phyloP scores from a whole-genome alignment of 2,113 vertebrate species.

The Oryctolagus cuniculus region mOryCun1.1 NC_091443.1:2081001-2081500 shows the following conservation, averaged over 20 bases:
- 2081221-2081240: background rate
- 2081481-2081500: background rate
- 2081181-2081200: too few relatives aligned
- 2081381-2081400: background rate
- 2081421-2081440: background rate
- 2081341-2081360: background rate
- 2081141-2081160: too few relatives aligned
- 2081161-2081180: too few relatives aligned
- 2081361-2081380: background rate
- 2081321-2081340: background rate
- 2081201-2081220: background rate
- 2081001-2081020: too few relatives aligned
- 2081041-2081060: too few relatives aligned
- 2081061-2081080: too few relatives aligned
- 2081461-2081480: slow-evolving; percentile 18
- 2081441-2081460: background rate
- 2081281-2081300: slow-evolving; percentile 18
- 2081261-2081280: background rate
- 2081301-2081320: background rate
- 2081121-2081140: too few relatives aligned
- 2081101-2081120: too few relatives aligned
- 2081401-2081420: too few relatives aligned
- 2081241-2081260: background rate
- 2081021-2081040: too few relatives aligned
- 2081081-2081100: too few relatives aligned